phyloP scores from a whole-genome alignment of 2,113 vertebrate species.

The Todiramphus saurophagus region DNA sequence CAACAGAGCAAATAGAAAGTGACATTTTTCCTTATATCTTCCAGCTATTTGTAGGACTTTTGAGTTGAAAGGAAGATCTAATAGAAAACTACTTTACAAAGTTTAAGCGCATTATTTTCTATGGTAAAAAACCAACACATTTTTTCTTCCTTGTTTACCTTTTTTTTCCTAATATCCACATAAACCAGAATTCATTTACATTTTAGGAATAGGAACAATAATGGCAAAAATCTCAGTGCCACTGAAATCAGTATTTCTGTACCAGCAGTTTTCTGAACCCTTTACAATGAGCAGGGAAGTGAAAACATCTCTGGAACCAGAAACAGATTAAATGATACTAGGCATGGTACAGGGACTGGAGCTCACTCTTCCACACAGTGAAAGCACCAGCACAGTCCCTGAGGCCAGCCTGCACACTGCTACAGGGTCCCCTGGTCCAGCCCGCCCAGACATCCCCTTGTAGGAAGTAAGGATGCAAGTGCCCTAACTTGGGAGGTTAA shows the following conservation, averaged over 20 bases:
- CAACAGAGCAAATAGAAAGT: not conserved
- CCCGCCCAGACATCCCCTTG: too few relatives aligned
- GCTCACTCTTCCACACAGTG: not conserved
- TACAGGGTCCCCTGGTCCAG: not conserved
- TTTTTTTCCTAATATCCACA: not conserved
- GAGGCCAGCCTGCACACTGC: not conserved
- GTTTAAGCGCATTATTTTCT: not conserved
- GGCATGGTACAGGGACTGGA: not conserved
- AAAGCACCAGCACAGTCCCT: fast-evolving
- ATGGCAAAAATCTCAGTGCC: not conserved
- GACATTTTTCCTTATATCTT: not conserved
- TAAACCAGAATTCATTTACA: not conserved
- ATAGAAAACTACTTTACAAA: not conserved
- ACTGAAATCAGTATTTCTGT: not conserved
- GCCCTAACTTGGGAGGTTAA: not conserved
- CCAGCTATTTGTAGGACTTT: not conserved
- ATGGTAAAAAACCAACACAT: not conserved
- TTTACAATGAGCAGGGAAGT: not conserved
- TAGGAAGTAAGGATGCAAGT: not conserved
- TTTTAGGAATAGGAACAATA: not conserved
- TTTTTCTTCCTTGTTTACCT: not conserved
- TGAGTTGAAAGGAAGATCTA: not conserved
- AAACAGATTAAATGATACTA: fast-evolving
- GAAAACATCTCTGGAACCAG: not conserved
- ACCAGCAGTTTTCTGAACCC: not conserved